phyloP scores from a whole-genome alignment of 2,797 vertebrate species.

The Tiaroga cobitis region DNA sequence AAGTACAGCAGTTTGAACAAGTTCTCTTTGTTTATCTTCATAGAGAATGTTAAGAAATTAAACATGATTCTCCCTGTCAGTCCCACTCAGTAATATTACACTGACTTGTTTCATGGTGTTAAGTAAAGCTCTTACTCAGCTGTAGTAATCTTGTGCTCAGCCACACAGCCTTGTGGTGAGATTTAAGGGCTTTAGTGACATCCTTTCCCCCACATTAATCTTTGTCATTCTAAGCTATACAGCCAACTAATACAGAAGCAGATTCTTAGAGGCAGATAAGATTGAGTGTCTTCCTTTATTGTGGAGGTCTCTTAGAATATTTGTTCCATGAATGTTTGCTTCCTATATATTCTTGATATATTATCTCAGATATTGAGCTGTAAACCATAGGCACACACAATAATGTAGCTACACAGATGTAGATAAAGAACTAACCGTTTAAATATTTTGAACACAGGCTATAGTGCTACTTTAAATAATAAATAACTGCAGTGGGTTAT shows the following conservation, averaged over 20 bases:
- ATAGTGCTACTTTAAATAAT: background rate
- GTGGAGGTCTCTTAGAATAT: background rate
- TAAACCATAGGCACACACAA: background rate
- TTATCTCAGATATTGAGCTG: background rate
- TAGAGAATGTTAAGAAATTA: background rate
- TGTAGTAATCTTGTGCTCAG: slow-evolving; percentile 67
- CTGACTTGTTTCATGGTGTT: slow-evolving; percentile 61
- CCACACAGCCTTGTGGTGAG: slow-evolving; percentile 57
- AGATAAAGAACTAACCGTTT: background rate
- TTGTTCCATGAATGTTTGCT: background rate
- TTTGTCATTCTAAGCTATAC: slow-evolving; percentile 22
- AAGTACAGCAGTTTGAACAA: background rate
- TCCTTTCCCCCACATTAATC: slow-evolving; percentile 66
- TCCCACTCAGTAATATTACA: slow-evolving; percentile 59
- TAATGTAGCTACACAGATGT: background rate
- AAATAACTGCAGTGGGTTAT: too few species aligned
- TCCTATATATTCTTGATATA: background rate
- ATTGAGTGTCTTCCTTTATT: background rate
- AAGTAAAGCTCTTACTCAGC: slow-evolving; percentile 56
- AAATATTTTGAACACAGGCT: background rate
- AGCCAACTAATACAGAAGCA: slow-evolving; percentile 21
- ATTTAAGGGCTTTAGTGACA: slow-evolving; percentile 69
- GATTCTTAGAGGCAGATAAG: slow-evolving; percentile 11
- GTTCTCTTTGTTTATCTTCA: slow-evolving; percentile 13
- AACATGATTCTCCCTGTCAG: background rate